Base-by-base conservation (phyloP, 1,140 invertebrate genomes). In the Vollenhovia emeryi region DNA sequence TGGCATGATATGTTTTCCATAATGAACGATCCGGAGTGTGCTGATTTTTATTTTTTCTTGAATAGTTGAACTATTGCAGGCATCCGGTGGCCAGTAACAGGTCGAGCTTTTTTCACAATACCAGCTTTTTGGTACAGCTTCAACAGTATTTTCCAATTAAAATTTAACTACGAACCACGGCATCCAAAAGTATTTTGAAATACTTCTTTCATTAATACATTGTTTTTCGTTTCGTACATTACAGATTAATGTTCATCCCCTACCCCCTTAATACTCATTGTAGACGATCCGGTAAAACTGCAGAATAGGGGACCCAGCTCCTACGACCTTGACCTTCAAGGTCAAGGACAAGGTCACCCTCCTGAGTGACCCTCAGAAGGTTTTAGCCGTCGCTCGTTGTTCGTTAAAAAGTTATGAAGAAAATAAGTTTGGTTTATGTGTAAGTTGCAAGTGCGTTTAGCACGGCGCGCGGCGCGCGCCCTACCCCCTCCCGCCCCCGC, bases 1-100 rank as follows among this genome's bases (percentile, higher is more conserved):
- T 7, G 40, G 27, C 50, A 57, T 33, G 71, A 74, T 74, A 40
- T 15, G 71, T 24, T 74, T 74, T 55, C 71, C 50, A 74, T 40
- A 40, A 73, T 55, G 7, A 74, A 74, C n/a, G 66, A 50, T 69
- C 15, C 9, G 45, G 66, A 48, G 13, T 3, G 21, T 69, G 13
- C 13, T 69, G 66, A 50, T 69, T 69, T 69, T 33, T 69, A 69
- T 69, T n/a, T 50, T 45, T 69, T 74, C 50, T 55, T 57, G 13
- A 40, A 57, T 57, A 9, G 11, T 1, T 36, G 21, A 11, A 50
- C 1, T 48, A 69, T 13, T 69, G 24, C 45, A 50, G 18, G 11
- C 1, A 0, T 50, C 18, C 50, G 64, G 40, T 69, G 45, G 40
- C 45, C 45, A 69, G 3, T 50, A 50, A 30, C 45, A 30, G 6